Base-by-base conservation (phyloP, 2,797 vertebrate genomes). In the Fistularia commersonii region DNA sequence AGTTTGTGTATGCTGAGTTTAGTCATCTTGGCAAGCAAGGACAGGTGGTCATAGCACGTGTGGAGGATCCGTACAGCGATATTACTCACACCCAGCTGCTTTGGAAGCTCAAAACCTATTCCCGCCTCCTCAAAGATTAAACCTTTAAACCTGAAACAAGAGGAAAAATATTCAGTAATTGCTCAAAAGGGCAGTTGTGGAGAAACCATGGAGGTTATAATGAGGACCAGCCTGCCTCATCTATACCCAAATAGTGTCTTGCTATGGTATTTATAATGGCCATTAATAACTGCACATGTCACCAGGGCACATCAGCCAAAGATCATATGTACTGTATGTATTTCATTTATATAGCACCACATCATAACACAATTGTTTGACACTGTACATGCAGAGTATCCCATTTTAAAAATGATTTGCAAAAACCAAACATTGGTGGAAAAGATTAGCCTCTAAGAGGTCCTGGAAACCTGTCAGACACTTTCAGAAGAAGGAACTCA, bases 1-100 rank as follows among this genome's bases (percentile, higher is more conserved):
- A 34, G 39, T 56, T 69, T 40, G 34, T 62, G 35, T 7, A 57
- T 54, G 10, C 1, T 46, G 37, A 23, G n/a, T 53, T 63, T 67
- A 40, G 54, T 42, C 53, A 60, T 57, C 48, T 12, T 67, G 32
- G 69, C 72, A 11, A 87, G 79, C 0, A 85, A 78, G 0, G 93
- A 92, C 15, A 97, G 9, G 5, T 97, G 95, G 63, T 99, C 94
- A 0, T 94, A 94, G n/a, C 0, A 66, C 0, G 93, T 94, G 71
- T 96, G 92, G 6, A 98, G 78, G 55, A 97, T 68, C 3, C 92
- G 84, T 1, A 99, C 42, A 0, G 90, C 92, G 0, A 96, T 49
- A 1, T 83, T 65, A 37, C 88, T 90, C 48, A 81, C 35, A 7
- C 91, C 90, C 76, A 98, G 75, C 1, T 87, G 76, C 64, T 85